These are phyloP conservation scores for Chanos chanos DNA, from an alignment of 2,797 vertebrate genomes.

Conservation along the genomic window DNA sequence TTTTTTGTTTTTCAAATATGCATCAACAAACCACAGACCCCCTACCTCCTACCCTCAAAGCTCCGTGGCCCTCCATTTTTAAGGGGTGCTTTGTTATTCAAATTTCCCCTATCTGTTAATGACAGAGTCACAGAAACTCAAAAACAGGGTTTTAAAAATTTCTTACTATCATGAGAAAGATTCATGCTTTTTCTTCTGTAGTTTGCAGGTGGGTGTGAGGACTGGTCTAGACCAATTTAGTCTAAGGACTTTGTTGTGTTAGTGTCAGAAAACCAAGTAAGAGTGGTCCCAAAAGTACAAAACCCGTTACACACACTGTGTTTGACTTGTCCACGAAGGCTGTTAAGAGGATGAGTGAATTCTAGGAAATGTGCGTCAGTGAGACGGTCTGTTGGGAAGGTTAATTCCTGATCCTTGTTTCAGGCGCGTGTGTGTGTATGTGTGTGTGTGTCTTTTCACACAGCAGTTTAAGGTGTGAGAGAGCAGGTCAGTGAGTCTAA, in stretches of 20 bases:
- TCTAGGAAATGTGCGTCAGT: slow-evolving; percentile 24
- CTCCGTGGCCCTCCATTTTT: neutral
- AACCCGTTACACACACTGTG: slow-evolving; percentile 26
- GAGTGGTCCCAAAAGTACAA: too few species aligned
- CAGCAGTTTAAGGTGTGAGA: neutral
- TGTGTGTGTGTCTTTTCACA: slow-evolving; percentile 16
- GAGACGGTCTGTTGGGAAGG: slow-evolving; percentile 23
- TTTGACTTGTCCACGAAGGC: slow-evolving; percentile 19
- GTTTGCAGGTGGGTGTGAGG: too few species aligned
- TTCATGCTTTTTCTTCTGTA: neutral
- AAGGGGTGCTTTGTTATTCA: slow-evolving; percentile 32
- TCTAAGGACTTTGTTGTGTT: too few species aligned
- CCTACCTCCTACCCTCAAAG: too few species aligned
- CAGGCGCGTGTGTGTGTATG: neutral
- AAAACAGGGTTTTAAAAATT: slow-evolving; percentile 20
- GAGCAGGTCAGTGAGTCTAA: slow-evolving; percentile 21
- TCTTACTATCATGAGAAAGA: neutral
- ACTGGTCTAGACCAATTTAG: too few species aligned
- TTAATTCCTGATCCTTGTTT: slow-evolving; percentile 36
- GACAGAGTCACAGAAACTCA: slow-evolving; percentile 29
- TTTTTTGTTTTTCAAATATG: slow-evolving; percentile 14
- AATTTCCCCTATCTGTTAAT: slow-evolving; percentile 27
- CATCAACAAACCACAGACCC: slow-evolving; percentile 1
- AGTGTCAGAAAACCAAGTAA: too few species aligned
- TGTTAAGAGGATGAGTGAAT: slow-evolving; percentile 27